Evolutionary conservation across 2,113 vertebrate species (phyloP).

Genomic region (Saccopteryx leptura): DNA sequence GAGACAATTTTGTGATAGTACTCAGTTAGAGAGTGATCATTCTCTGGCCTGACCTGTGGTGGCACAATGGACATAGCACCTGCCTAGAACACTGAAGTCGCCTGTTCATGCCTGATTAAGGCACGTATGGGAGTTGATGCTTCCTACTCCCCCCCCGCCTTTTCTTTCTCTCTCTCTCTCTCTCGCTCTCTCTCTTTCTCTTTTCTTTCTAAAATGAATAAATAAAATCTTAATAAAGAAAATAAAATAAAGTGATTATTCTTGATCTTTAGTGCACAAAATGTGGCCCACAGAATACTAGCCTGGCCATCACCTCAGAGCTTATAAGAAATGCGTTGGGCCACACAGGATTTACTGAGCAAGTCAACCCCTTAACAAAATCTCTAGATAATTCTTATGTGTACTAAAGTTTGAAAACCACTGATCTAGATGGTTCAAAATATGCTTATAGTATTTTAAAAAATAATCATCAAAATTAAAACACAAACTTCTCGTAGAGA

Average conservation of each 20-base stretch:
- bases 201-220: too few species aligned
- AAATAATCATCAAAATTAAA: conserved; percentile 32
- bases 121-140: too few species aligned
- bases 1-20: background rate
- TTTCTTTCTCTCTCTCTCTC: too few species aligned
- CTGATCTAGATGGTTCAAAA: background rate
- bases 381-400: background rate
- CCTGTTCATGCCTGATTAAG: too few species aligned
- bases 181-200: too few species aligned
- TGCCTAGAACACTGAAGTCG: too few species aligned
- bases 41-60: background rate
- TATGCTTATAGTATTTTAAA: background rate
- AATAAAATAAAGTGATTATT: background rate
- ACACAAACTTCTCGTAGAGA: background rate
- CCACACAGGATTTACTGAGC: background rate
- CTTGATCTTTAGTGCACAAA: background rate
- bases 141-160: too few species aligned
- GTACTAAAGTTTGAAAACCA: background rate
- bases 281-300: background rate
- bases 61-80: too few species aligned
- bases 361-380: background rate
- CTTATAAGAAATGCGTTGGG: background rate
- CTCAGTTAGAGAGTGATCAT: background rate
- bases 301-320: background rate
- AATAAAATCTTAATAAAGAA: too few species aligned